Base-by-base conservation (phyloP, 2,888 invertebrate genomes). In the Cryptocephalus primarius region DNA sequence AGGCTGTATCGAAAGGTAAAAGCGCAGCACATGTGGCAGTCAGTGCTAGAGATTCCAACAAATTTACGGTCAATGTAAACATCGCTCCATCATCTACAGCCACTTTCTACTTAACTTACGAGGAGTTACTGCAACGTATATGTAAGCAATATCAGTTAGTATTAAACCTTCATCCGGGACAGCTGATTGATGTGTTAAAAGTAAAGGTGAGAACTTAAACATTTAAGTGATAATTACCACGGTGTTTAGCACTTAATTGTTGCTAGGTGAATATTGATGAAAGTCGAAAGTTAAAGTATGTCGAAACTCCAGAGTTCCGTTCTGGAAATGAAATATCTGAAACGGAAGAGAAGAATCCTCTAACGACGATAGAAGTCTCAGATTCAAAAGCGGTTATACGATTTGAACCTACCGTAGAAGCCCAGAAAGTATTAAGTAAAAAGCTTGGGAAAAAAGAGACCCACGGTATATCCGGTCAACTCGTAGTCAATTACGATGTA, bases 101-200 rank as follows among this genome's bases (percentile, higher is more conserved):
- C 0, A 70, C 74, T 1, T 88, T 88, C 66, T 81, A 81, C 59
- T 66, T 85, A 52, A 82, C 78, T 1, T 88, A 88, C 64, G 83
- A 87, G 61, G 83, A 87, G 66, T 60, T 87, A 38, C 65, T 87
- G 42, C 67, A 74, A 13, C 73, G 85, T 4, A 75, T 76, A 45
- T 74, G 79, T 50, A 79, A 80, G 8, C 74, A 76, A 9, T 87
- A 86, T 69, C 80, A 84, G 60, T 76, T 82, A 55, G 76, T 78
- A 9, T 73, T 85, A 46, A 82, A 84, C 63, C 69, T 85, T 43
- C 79, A 82, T 61, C 83, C 84, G 0, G 81, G 83, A 32, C 76
- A 79, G 53, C 62, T 78, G 4, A 81, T 85, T n/a, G 75, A 78
- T 42, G 75, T 81, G 55, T 70, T 85, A 42, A 71, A 74, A 31